phyloP scores from a whole-genome alignment of 23 tunicate species.

The Clavelina lepadiformis region DNA sequence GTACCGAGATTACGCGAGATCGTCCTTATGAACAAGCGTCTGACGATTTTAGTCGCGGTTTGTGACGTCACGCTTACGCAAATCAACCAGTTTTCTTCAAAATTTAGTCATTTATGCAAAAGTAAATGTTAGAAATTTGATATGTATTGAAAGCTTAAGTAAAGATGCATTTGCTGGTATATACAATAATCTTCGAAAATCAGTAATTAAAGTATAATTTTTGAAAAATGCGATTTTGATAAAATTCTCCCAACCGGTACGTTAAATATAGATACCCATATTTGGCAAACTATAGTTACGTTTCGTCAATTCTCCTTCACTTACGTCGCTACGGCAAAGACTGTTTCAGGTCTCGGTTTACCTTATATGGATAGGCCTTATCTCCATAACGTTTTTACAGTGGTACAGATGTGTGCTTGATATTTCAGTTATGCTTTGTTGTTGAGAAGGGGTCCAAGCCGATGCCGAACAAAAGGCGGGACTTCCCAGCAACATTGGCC shows the following conservation, averaged over 20 bases:
- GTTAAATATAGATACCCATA: not conserved
- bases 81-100: not conserved
- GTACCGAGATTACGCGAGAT: conserved; percentile 3
- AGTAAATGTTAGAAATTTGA: not conserved
- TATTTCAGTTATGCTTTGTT: conserved; percentile 18
- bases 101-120: not conserved
- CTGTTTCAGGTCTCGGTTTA: not conserved
- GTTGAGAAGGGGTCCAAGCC: too few species aligned
- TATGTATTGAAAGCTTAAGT: not conserved
- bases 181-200: not conserved
- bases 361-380: conserved; percentile 22
- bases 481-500: too few species aligned
- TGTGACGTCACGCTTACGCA: conserved; percentile 32
- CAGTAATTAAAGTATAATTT: not conserved
- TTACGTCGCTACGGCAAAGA: not conserved
- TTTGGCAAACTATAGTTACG: not conserved
- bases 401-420: not conserved
- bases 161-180: not conserved
- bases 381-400: not conserved
- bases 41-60: not conserved
- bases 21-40: conserved; percentile 15
- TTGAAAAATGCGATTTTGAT: not conserved
- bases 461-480: conserved; percentile 14
- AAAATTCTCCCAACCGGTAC: not conserved
- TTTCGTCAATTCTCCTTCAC: not conserved